Base-by-base conservation (phyloP, 2,113 vertebrate genomes). In the Trinectes maculatus region DNA sequence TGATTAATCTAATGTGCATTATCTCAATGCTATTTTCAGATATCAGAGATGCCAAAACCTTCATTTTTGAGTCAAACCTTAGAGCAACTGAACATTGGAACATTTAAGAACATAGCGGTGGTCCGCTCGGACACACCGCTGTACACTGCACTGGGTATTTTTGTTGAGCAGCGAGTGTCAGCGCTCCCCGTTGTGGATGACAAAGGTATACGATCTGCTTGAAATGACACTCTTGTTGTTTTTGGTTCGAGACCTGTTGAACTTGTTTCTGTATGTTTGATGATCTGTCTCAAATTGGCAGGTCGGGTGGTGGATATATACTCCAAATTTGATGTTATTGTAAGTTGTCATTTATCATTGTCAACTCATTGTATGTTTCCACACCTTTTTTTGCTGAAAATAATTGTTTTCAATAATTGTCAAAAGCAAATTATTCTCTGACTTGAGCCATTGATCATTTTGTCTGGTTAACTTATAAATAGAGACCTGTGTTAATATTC, bases 311-410 rank as follows among this genome's bases (percentile, higher is more conserved):
- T 98, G 78, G 97, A 99, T 77, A 98, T 98, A 82, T 99, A 98
- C 90, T 98, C 97, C 53, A 99, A 99, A 82, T 98, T 99, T 75
- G 97, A 98, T 10, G 96, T 98, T 49, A 98, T 99, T 72, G 96
- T 98, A 93, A 97, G 97, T 98, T 47, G 3, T 37, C 21, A 18
- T n/a, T 1, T 13, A 1, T 43, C 18, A 18, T 12, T n/a, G 16
- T 61, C 8, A 26, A 3, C 16, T 25, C 7, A 8, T 3, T 43
- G 10, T 33, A 8, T 42, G 19, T 42, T 44, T 46, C 3, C 22
- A 4, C 0, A 4, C 0, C 1, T 6, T 9, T 42, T 19, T 28
- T 21, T 9, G 47, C 8, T 29, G 24, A 5, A 44, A 15, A 18
- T 57, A 8, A 31, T 1, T 1, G 8, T 18, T 25, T 24, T n/a